Conservation (phyloP, 2,797 vertebrate species). For the Phrynocephalus guinanensis region DNA sequence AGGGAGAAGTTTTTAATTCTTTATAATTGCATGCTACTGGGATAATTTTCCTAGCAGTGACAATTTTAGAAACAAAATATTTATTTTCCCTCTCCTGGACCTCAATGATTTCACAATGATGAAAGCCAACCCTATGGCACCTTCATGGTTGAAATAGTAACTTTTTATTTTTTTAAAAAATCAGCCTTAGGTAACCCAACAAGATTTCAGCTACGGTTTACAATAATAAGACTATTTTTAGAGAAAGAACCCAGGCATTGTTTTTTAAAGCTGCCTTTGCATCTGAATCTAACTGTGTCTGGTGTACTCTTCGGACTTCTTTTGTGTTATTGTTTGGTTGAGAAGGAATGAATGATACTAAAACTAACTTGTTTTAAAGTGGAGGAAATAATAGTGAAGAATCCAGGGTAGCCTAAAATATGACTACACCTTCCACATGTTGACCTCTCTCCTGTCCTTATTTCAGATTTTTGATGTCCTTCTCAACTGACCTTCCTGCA, state of each 20-base stretch:
- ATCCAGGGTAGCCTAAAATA: not conserved
- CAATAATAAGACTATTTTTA: too few relatives aligned
- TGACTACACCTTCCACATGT: not conserved
- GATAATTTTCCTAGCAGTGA: too few relatives aligned
- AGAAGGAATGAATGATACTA: not conserved
- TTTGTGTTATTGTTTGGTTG: not conserved
- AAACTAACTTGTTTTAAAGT: conserved; percentile 33
- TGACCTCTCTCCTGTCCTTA: conserved; percentile 26
- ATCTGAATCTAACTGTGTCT: conserved; percentile 16
- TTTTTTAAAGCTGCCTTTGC: not conserved
- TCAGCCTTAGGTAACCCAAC: not conserved
- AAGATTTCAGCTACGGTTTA: not conserved
- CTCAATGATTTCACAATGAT: too few relatives aligned
- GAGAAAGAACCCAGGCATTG: not conserved
- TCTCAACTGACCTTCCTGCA: conserved; percentile 24
- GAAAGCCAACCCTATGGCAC: too few relatives aligned
- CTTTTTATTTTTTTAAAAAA: too few relatives aligned
- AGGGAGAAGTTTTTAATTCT: too few relatives aligned
- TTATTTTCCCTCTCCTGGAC: too few relatives aligned
- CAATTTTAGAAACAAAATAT: too few relatives aligned
- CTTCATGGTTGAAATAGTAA: too few relatives aligned
- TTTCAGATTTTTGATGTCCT: not conserved
- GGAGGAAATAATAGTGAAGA: conserved; percentile 42
- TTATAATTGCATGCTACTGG: too few relatives aligned
- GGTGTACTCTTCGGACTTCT: conserved; percentile 9